Evolutionary conservation across 2,888 invertebrate species (phyloP).

Genomic region (Deilephila elpenor): DNA sequence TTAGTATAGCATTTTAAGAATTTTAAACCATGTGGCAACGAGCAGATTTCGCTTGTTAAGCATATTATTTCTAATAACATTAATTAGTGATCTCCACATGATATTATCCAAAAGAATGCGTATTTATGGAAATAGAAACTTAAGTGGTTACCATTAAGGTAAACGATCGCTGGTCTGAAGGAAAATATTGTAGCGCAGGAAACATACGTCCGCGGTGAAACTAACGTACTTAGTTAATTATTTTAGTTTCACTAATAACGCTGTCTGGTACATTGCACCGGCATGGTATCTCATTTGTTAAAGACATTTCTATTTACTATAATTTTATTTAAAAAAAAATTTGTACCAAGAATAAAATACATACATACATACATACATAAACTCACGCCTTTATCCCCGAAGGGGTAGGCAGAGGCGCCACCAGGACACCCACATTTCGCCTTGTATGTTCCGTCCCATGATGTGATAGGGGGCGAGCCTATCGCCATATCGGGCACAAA

Average conservation of each 20-base stretch:
- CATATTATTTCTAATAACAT: not conserved
- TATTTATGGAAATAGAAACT: slow-evolving; percentile 39
- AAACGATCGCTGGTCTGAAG: slow-evolving; percentile 31
- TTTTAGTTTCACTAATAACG: not conserved
- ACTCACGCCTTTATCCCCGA: too few relatives aligned
- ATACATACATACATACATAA: too few relatives aligned
- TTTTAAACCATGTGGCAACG: too few relatives aligned
- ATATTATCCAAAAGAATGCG: not conserved
- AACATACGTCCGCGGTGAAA: slow-evolving; percentile 28
- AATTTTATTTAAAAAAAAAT: too few relatives aligned
- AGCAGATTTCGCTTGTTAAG: too few relatives aligned
- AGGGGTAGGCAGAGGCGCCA: too few relatives aligned
- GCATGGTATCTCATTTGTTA: not conserved
- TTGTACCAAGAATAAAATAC: too few relatives aligned
- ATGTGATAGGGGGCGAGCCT: too few relatives aligned
- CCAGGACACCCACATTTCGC: too few relatives aligned
- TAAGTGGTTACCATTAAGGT: slow-evolving; percentile 39
- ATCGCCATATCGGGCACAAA: too few relatives aligned
- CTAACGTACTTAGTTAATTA: not conserved
- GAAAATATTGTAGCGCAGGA: slow-evolving; percentile 31
- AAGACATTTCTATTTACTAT: not conserved
- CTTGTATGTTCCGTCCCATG: too few relatives aligned
- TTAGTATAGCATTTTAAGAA: too few relatives aligned
- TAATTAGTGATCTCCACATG: not conserved
- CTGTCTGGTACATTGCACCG: not conserved